Base-by-base conservation (phyloP, 1,140 invertebrate genomes). In the Microplitis demolitor region DNA sequence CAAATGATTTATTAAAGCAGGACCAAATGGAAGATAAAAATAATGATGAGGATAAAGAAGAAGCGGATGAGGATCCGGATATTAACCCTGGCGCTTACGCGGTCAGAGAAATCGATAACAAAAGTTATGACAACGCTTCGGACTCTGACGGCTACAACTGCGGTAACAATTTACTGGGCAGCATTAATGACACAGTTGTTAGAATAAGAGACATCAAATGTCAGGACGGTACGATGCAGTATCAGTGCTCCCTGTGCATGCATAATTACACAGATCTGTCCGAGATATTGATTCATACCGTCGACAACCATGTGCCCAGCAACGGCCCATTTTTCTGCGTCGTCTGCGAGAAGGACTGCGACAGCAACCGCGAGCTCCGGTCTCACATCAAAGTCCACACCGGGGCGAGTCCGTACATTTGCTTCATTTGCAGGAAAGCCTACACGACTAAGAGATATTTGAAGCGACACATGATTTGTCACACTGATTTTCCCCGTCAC, bases 391-490 rank as follows among this genome's bases (percentile, higher is more conserved):
- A 87, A 69, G 82, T 71, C 0, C 87, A 94, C 77, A 92, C 89
- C 5, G 92, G 89, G 0, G 83, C 86, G 39, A 88, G 85, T 66
- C 90, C 89, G 0, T 91, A 90, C 72, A 87, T 87, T 3, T 92
- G 91, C 78, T 90, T 91, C 60, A 85, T 89, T 4, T 89, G 87
- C 64, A 81, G 88, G 50, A 89, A 88, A 72, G 85, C 88, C 0
- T 90, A 90, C 45, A 80, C 85, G 2, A 88, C 85, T 74, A 89
- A 88, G 37, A 87, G 89, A 37, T 90, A 90, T 76, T 78, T 90
- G 6, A 90, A 90, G 72, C 85, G 90, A 39, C 90, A 91, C 69
- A 88, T 88, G 78, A 80, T 88, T 6, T 90, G 90, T 54, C 90
- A 90, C 71, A 84, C 90, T 4, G 88, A 91, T 45, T 87, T 87